Percentiles rank a stretch among this genome's conserved stretches.
Evolutionary conservation across 2,888 invertebrate genomes (phyloP).

Genomic region (Frankliniella intonsa): DNA sequence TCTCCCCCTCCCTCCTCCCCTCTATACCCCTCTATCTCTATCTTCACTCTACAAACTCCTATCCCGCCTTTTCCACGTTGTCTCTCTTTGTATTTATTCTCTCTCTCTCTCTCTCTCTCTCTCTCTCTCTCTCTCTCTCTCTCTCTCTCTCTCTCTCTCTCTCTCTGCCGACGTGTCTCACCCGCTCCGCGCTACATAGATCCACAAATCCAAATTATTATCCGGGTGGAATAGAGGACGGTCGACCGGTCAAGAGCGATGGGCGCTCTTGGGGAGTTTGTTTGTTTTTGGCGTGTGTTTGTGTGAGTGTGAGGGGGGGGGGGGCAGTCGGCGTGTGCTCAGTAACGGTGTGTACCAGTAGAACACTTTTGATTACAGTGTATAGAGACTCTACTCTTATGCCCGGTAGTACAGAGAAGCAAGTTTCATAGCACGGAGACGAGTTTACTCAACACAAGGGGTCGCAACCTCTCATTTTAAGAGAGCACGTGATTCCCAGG

Average conservation of each 20-base stretch:
- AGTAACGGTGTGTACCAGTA: too few relatives aligned
- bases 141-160: background rate
- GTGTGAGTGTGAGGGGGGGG: background rate
- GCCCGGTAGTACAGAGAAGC: too few relatives aligned
- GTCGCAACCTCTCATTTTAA: too few relatives aligned
- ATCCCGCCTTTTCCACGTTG: background rate
- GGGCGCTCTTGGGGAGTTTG: background rate
- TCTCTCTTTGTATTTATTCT: background rate
- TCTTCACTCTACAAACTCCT: background rate
- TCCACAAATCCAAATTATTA: conserved; percentile 15
- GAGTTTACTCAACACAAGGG: too few relatives aligned
- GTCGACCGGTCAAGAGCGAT: background rate
- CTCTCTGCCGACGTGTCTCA: background rate
- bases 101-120: background rate
- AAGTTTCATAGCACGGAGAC: too few relatives aligned
- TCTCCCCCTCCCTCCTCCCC: background rate
- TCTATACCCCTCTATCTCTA: background rate
- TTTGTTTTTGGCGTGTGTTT: background rate
- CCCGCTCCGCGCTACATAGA: background rate
- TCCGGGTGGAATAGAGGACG: background rate
- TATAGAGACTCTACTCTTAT: too few relatives aligned
- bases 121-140: background rate
- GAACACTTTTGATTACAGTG: too few relatives aligned
- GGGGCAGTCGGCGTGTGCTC: background rate
- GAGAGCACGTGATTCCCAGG: too few relatives aligned